Base-by-base conservation (phyloP, 2,113 vertebrate species). In the Prunella fulvescens region DNA sequence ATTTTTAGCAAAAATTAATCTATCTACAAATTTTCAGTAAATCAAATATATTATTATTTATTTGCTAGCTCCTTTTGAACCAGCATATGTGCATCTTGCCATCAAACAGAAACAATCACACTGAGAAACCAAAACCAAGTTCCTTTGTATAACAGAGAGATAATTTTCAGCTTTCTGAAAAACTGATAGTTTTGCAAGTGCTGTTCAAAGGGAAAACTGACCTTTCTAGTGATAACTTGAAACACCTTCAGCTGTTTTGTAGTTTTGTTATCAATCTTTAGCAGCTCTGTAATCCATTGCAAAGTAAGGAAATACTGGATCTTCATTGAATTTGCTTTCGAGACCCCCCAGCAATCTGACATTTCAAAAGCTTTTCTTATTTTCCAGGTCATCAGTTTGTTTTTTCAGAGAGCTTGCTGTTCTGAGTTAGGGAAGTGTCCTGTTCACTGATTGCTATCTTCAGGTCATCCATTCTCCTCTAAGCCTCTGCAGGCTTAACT, bases 341-440 rank as follows among this genome's bases (percentile, higher is more conserved):
- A 93, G 96, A 90, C 26, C 60, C 40, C 76, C 74, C 22, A 51
- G 22, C 73, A 94, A 93, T 72, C 54, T 93, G 96, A 94, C 92
- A 97, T 97, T 98, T 98, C 90, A 37, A 96, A 97, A 97, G 94
- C 76, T 93, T 96, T 81, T 90, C 69, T 96, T 94, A 88, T 94
- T 96, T 97, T 97, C 77, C 62, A 95, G 95, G 95, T 93, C 90
- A 96, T 94, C 82, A 47, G 74, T 71, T 90, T 95, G 91, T 78
- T 97, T 96, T 95, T 81, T 47, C 92, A 76, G 89, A 66, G 61
- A 61, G 81, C 44, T 97, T 66, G 89, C 57, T 92, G 56, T 48
- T 96, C 86, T 85, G 47, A 83, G 72, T 77, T 85, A 92, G 79
- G 65, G 60, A 97, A 94, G 61, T 60, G 54, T 89, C 79, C n/a